Percentiles rank a stretch among this genome's conserved stretches.
phyloP scores from a whole-genome alignment of 2,888 invertebrate genomes.

The Caradrina clavipalpis region DNA sequence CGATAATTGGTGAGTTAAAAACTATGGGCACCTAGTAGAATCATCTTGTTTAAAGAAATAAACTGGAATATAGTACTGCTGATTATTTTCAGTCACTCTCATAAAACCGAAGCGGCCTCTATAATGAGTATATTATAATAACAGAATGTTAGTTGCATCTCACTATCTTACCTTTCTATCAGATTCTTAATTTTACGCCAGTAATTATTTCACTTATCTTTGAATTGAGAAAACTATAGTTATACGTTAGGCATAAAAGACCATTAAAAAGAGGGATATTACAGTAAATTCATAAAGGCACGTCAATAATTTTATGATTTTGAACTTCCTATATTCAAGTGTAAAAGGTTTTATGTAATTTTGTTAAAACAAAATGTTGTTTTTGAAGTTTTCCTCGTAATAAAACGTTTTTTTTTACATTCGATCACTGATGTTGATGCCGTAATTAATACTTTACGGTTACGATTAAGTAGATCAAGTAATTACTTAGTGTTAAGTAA shows the following conservation, averaged over 20 bases:
- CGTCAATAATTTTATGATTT: constrained; percentile 11
- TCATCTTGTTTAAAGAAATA: neutral
- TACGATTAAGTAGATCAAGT: constrained; percentile 13
- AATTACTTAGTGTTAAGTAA: constrained; percentile 14
- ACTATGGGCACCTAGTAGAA: neutral
- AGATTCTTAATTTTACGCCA: constrained; percentile 42
- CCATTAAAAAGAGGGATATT: constrained; percentile 15
- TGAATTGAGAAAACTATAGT: constrained; percentile 29
- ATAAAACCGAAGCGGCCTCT: constrained; percentile 6
- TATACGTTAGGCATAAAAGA: neutral
- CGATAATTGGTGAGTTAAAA: too few species aligned
- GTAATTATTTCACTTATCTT: constrained; percentile 42
- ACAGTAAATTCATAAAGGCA: constrained; percentile 7
- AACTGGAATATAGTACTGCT: neutral
- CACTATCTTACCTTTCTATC: constrained; percentile 50
- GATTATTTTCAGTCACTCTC: constrained; percentile 41
- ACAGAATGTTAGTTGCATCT: constrained; percentile 38
- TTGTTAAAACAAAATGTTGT: neutral
- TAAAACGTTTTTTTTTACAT: constrained; percentile 14
- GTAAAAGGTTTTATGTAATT: constrained; percentile 13
- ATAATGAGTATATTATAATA: constrained; percentile 37
- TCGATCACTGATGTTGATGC: constrained; percentile 15
- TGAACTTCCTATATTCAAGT: constrained; percentile 10
- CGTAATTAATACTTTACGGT: constrained; percentile 8
- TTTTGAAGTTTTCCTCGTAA: constrained; percentile 6